Conservation (phyloP, 1,140 invertebrate species). For the Pseudomyrmex gracilis region DNA sequence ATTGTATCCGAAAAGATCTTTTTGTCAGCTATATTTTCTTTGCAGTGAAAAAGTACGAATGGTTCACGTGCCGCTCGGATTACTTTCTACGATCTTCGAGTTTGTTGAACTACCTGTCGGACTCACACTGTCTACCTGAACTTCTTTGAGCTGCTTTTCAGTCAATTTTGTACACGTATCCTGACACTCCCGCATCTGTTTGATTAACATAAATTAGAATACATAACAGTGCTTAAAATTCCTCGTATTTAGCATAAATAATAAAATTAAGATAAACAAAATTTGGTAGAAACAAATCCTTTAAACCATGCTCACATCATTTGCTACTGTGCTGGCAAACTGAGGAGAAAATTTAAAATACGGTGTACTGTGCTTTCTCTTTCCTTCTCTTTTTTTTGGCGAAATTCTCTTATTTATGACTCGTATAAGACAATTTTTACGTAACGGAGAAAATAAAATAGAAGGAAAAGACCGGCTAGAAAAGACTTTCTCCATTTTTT, state of each 20-base stretch:
- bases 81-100: slow-evolving; percentile 47
- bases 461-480: not conserved
- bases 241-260: slow-evolving; percentile 67
- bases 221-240: slow-evolving; percentile 64
- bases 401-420: not conserved
- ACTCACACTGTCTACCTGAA: slow-evolving; percentile 50
- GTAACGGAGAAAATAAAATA: not conserved
- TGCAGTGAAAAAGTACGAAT: slow-evolving; percentile 19
- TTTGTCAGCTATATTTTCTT: not conserved
- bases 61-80: slow-evolving; percentile 64
- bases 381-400: not conserved
- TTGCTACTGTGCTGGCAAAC: too few species aligned
- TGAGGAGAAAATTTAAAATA: not conserved
- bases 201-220: slow-evolving; percentile 73
- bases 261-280: slow-evolving; percentile 61
- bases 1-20: not conserved
- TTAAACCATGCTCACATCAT: not conserved
- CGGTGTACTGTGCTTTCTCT: not conserved
- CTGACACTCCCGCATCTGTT: slow-evolving; percentile 20
- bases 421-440: not conserved
- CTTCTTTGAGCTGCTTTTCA: slow-evolving; percentile 18
- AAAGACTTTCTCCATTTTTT: slow-evolving; percentile 26
- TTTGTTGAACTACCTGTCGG: slow-evolving; percentile 58
- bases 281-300: slow-evolving; percentile 2
- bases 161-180: slow-evolving; percentile 58